phyloP scores from a whole-genome alignment of 2,888 invertebrate species.

The Argynnis bischoffii region DNA sequence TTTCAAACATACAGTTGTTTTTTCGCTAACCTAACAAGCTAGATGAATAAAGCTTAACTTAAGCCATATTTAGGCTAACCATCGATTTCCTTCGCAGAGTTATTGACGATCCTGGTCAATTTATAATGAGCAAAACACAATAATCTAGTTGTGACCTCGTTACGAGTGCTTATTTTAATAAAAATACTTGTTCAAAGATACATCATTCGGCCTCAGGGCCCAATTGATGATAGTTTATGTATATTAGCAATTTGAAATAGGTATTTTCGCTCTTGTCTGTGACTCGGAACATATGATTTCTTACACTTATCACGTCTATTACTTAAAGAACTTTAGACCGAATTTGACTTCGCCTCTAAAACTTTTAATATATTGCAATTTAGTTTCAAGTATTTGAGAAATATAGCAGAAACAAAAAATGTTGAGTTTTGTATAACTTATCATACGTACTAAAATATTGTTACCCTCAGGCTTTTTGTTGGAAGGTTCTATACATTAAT shows the following conservation, averaged over 20 bases:
- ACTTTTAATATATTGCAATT: too few relatives aligned
- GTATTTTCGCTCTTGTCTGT: too few relatives aligned
- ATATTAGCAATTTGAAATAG: constrained; percentile 4
- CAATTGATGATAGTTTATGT: neutral
- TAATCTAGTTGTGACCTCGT: constrained; percentile 51
- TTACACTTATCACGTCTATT: too few relatives aligned
- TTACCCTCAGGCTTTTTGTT: constrained; percentile 12
- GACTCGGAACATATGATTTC: too few relatives aligned
- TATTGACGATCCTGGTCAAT: constrained; percentile 47
- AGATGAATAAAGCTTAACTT: constrained; percentile 34
- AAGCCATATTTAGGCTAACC: constrained; percentile 47
- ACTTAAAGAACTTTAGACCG: too few relatives aligned
- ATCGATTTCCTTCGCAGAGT: constrained; percentile 27
- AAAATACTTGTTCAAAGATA: constrained; percentile 21
- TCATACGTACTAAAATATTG: constrained; percentile 1
- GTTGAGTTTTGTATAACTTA: neutral
- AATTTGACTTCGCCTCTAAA: too few relatives aligned
- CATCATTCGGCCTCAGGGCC: constrained; percentile 11
- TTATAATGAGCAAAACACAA: constrained; percentile 44
- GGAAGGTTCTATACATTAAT: constrained; percentile 52
- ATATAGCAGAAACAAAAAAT: neutral
- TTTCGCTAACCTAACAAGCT: too few relatives aligned
- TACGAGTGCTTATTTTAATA: constrained; percentile 49
- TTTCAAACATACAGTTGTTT: too few relatives aligned
- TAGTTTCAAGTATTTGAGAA: too few relatives aligned